Conservation (phyloP, 92 coral and sea anemone genomes). For the Umimayanthus kanabou region DNA sequence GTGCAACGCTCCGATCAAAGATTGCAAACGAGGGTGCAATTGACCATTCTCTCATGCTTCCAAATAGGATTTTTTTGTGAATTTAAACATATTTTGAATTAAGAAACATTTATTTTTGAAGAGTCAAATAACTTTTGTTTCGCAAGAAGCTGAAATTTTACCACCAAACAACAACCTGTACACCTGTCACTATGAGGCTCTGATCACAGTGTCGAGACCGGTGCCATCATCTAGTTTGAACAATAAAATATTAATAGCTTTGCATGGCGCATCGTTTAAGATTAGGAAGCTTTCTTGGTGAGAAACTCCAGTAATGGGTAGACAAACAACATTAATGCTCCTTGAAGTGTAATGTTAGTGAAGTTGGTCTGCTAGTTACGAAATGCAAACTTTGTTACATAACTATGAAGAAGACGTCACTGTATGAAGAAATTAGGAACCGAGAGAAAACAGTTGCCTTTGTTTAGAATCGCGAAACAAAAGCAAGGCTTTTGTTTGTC, state of each 20-base stretch:
- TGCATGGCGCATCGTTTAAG: not conserved
- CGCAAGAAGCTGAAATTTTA: no score
- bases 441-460: not conserved
- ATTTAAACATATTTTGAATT: no score
- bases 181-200: no score
- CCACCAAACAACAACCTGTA: not conserved
- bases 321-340: not conserved
- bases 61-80: no score
- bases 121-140: no score
- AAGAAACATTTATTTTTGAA: no score
- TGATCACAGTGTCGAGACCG: not conserved
- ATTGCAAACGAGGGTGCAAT: no score
- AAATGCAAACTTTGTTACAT: not conserved
- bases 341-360: not conserved
- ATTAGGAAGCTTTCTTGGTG: not conserved
- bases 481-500: not conserved
- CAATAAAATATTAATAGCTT: not conserved
- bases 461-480: slow-evolving; percentile 5
- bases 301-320: not conserved
- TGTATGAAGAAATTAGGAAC: not conserved
- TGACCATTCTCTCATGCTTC: no score
- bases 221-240: not conserved
- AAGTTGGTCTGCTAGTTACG: no score
- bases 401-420: not conserved
- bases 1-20: no score